These are phyloP conservation scores for Cherax quadricarinatus DNA, from an alignment of 1,140 invertebrate genomes.

Conservation along the genomic window DNA sequence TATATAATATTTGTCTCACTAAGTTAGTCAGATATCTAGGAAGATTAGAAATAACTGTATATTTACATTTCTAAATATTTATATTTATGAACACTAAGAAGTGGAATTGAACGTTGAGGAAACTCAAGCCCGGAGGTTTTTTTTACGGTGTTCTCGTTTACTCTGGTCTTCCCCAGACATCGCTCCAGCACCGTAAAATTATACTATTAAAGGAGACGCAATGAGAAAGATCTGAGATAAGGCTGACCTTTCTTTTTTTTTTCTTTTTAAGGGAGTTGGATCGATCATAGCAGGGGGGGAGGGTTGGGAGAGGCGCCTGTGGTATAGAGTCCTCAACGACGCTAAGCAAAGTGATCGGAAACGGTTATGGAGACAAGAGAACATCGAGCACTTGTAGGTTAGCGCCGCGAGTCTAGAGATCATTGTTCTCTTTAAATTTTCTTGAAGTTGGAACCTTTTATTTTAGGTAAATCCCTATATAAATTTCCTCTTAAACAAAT, in stretches of 20 bases:
- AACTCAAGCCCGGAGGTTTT: too few relatives aligned
- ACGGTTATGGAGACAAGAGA: background rate
- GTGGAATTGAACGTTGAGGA: too few relatives aligned
- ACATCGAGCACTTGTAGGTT: background rate
- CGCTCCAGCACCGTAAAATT: constrained; percentile 12
- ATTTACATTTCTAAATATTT: constrained; percentile 36
- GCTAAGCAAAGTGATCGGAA: background rate
- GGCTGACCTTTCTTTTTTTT: background rate
- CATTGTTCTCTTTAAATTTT: too few relatives aligned
- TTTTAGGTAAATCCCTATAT: too few relatives aligned
- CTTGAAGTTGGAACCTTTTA: too few relatives aligned
- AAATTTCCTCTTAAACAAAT: too few relatives aligned
- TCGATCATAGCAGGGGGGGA: background rate
- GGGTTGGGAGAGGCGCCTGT: background rate
- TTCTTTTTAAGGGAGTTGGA: background rate
- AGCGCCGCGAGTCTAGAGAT: too few relatives aligned
- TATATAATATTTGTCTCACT: too few relatives aligned
- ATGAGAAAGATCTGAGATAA: background rate
- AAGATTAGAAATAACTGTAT: background rate
- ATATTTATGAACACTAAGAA: background rate
- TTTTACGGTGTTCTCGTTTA: background rate
- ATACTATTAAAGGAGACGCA: background rate
- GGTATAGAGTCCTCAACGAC: background rate
- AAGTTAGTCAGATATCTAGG: background rate
- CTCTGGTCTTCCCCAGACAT: background rate